Conservation (phyloP, 2,888 invertebrate species). For the Smittia sp. region DNA sequence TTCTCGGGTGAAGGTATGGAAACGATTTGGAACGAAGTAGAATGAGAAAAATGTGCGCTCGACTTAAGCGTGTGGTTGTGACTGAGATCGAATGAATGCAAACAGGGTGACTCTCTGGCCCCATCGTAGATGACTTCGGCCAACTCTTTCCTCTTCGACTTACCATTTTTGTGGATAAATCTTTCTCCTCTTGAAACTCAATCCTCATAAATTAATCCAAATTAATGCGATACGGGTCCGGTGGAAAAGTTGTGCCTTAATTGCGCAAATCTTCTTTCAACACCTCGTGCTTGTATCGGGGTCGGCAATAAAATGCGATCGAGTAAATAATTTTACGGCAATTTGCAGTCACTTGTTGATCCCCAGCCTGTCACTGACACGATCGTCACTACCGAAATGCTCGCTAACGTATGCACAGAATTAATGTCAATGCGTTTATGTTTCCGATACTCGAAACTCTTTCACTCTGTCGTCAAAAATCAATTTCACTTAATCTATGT, state of each 20-base stretch:
- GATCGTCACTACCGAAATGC: not conserved
- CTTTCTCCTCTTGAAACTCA: conserved; percentile 30
- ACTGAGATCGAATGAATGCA: conserved; percentile 35
- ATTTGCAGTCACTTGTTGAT: conserved; percentile 29
- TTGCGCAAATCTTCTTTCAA: conserved; percentile 14
- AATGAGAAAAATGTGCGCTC: conserved; percentile 34
- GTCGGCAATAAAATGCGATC: conserved; percentile 7
- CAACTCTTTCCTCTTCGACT: conserved; percentile 20
- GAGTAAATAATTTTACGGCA: not conserved
- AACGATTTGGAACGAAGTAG: conserved; percentile 33
- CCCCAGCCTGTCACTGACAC: not conserved
- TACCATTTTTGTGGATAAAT: conserved; percentile 39
- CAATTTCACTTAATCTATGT: conserved; percentile 39
- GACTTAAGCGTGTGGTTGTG: conserved; percentile 19
- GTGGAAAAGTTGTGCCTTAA: not conserved
- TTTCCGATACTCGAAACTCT: not conserved
- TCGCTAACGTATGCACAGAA: conserved; percentile 33
- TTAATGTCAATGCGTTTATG: conserved; percentile 19
- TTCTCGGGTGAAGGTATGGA: not conserved
- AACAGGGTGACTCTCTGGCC: conserved; percentile 35
- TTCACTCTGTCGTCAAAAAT: conserved; percentile 11
- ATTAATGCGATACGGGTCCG: not conserved
- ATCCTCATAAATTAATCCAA: conserved; percentile 40
- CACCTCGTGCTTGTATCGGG: not conserved
- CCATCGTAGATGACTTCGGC: not conserved